Evolutionary conservation across 2,888 invertebrate genomes (phyloP).

Genomic region (Caenorhabditis auriculariae): DNA sequence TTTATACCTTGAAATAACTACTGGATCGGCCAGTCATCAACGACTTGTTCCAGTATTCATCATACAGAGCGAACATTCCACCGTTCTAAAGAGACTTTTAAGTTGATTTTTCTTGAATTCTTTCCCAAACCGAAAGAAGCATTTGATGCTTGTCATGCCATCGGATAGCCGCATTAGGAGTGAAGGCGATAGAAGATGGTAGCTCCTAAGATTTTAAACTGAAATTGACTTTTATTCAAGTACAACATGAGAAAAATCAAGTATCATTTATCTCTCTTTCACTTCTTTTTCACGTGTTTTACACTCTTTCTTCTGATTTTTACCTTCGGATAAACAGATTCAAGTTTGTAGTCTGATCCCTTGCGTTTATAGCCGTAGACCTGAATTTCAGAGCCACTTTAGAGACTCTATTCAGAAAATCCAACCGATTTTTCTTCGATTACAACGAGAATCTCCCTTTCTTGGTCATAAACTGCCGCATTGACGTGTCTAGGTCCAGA

Average conservation of each 20-base stretch:
- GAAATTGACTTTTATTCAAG: too few relatives aligned
- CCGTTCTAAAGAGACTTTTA: conserved; percentile 25
- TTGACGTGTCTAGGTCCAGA: conserved; percentile 20
- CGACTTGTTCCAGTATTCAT: conserved; percentile 45
- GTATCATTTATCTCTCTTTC: too few relatives aligned
- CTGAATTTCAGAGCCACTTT: background rate
- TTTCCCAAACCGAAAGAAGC: conserved; percentile 28
- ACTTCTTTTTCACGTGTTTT: too few relatives aligned
- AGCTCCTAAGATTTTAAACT: conserved; percentile 4
- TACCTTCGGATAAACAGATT: conserved; percentile 9
- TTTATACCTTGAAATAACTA: conserved; percentile 27
- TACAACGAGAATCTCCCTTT: conserved; percentile 28
- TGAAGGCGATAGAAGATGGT: conserved; percentile 27
- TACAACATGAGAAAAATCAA: too few relatives aligned
- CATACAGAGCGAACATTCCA: conserved; percentile 38
- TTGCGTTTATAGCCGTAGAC: conserved; percentile 17
- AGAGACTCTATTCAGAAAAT: background rate
- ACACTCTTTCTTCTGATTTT: background rate
- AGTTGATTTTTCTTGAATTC: too few relatives aligned
- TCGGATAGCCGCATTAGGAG: conserved; percentile 30
- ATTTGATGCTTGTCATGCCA: conserved; percentile 43
- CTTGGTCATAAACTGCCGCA: conserved; percentile 34
- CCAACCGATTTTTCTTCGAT: conserved; percentile 14
- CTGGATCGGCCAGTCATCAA: conserved; percentile 28
- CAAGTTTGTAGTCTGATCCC: conserved; percentile 10